A percentile compares a stretch with the other conserved stretches of the same genome.
phyloP scores from a whole-genome alignment of 92 coral and sea anemone genomes.

The Muricea muricata region DNA sequence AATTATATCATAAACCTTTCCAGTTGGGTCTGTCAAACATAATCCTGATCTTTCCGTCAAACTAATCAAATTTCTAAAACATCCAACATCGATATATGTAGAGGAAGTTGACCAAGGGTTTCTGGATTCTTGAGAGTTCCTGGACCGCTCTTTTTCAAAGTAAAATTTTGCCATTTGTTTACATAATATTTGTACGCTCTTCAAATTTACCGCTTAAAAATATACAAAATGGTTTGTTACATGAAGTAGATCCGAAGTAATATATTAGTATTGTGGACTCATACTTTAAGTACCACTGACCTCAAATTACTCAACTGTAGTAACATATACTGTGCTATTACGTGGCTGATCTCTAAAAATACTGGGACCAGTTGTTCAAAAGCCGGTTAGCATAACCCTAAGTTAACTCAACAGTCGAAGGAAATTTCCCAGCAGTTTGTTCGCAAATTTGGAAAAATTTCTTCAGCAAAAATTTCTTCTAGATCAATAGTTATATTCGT shows the following conservation, averaged over 20 bases:
- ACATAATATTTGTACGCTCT: neutral
- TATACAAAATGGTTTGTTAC: neutral
- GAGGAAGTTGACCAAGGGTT: conserved; percentile 97
- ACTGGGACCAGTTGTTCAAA: too few relatives aligned
- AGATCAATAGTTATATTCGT: too few relatives aligned
- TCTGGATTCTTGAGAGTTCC: conserved; percentile 14
- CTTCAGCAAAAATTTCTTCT: too few relatives aligned
- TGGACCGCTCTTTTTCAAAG: conserved; percentile 20
- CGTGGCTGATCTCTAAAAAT: neutral
- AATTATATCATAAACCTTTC: conserved; percentile 35
- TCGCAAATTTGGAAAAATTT: too few relatives aligned
- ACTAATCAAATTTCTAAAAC: conserved; percentile 73
- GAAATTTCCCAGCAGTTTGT: too few relatives aligned
- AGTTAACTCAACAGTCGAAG: neutral
- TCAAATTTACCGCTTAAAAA: conserved; percentile 15
- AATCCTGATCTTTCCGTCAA: conserved; percentile 88
- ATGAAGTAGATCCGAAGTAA: neutral
- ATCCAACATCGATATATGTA: conserved; percentile 83
- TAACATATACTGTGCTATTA: neutral
- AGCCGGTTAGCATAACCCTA: too few relatives aligned
- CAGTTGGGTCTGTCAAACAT: too few relatives aligned
- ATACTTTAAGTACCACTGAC: neutral
- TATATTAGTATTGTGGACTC: neutral
- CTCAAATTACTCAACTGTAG: neutral
- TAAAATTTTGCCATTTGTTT: neutral